Base-by-base conservation (phyloP, 2,888 invertebrate species). In the Sabellastarte sp. region DNA sequence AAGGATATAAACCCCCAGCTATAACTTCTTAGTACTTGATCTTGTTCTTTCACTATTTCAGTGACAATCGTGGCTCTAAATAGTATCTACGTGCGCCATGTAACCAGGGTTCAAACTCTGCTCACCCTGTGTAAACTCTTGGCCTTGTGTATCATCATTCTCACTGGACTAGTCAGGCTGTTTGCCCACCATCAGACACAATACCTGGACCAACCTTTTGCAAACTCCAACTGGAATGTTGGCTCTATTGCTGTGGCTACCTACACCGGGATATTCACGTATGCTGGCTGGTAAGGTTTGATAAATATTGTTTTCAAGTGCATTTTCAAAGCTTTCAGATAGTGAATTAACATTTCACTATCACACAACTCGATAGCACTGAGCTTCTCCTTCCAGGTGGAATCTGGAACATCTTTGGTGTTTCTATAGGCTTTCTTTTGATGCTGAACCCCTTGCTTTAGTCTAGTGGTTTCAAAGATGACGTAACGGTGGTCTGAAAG, bases 151-250 rank as follows among this genome's bases (percentile, higher is more conserved):
- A 68, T 77, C 60, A 74, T 78, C 41, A 73, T 77, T n/a, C 65
- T 72, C 1, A 73, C 73, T 56, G 78, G 78, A 30, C 67, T 71
- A 26, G 67, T 72, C 51, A 65, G 26, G n/a, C n/a, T n/a, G n/a
- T n/a, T n/a, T n/a, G n/a, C n/a, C n/a, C n/a, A n/a, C n/a, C n/a
- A n/a, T n/a, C n/a, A n/a, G n/a, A n/a, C n/a, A n/a, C n/a, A n/a
- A 76, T 77, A 86, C 86, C 74, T 60, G 69, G n/a, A n/a, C n/a
- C n/a, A n/a, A n/a, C 90, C 92, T 29, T 91, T 93, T 88, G 86
- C 88, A 64, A 90, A 89, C 3, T 90, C 92, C 0, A 87, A 88
- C 52, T 87, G 86, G 0, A 86, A 89, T 50, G 73, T 74, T 3
- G 70, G 71, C 3, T 61, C 69, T 29, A 65, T 74, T 57, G 74